phyloP scores from a whole-genome alignment of 2,113 vertebrate species.

The Pica pica region DNA sequence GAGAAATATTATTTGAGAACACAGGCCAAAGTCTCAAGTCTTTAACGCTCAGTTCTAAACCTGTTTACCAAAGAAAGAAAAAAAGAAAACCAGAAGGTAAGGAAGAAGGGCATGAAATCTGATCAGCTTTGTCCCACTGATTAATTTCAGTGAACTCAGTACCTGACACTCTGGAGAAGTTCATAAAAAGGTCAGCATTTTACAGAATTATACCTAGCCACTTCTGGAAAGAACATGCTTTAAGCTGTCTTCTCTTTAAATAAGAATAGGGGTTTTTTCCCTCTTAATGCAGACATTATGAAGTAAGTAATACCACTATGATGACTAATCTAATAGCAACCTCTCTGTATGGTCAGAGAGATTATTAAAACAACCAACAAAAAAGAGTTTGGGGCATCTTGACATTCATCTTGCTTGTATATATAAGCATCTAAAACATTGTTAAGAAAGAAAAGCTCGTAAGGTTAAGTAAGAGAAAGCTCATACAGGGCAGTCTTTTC shows the following conservation, averaged over 20 bases:
- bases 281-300: neutral
- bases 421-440: neutral
- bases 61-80: neutral
- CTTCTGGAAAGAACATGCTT: neutral
- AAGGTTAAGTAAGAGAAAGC: neutral
- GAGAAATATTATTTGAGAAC: neutral
- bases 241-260: neutral
- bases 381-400: neutral
- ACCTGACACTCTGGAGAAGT: neutral
- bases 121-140: neutral
- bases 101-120: neutral
- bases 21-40: neutral
- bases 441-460: neutral
- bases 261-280: neutral
- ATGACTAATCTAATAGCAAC: neutral
- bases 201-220: neutral
- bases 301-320: neutral
- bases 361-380: neutral
- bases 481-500: neutral
- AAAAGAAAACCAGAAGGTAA: neutral
- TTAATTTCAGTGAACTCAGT: neutral
- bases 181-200: neutral
- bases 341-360: neutral
- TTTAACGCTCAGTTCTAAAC: neutral
- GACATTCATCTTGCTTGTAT: neutral